Base-by-base conservation (phyloP, 2,888 invertebrate species). In the Tethea ocularis region DNA sequence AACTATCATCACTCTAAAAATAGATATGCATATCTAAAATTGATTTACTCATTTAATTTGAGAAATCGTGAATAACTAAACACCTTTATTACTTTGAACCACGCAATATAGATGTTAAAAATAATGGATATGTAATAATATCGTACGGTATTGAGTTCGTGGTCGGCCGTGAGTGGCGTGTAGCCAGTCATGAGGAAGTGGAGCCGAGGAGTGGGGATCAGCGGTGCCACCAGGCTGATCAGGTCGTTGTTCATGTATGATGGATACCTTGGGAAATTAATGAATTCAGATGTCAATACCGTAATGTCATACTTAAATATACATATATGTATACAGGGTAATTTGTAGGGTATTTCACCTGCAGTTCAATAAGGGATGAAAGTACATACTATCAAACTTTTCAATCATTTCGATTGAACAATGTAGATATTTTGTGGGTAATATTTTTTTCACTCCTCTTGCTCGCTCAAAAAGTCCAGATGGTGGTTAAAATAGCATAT, bases 121-220 rank as follows among this genome's bases (percentile, higher is more conserved):
- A 20, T 20, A 20, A 46, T 20, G 0, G 38, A n/a, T n/a, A 38
- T 38, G n/a, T 5, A n/a, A 33, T 20, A n/a, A 33, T 15, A 41
- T 69, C 92, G 92, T 77, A 96, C 96, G 75, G 96, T 96, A 68
- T 94, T 92, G n/a, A 94, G 87, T 76, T 96, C 96, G 71, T 97
- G 96, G 84, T 99, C 99, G 1, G 98, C 97, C 0, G 97, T 96
- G 41, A 99, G 94, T 0, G 99, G 99, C 26, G 99, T 99, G 85
- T 98, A 98, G 13, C 99, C 99, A 0, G 99, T 99, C 98, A 99
- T 99, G 6, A 99, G 94, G 87, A 99, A 99, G 91, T 99, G 99
- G 57, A 99, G 94, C n/a, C 98, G 94, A 20, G 99, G 99, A 2
- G 99, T 99, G 0, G 99, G 99, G 74, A 99, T 99, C 57, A 99